Base-by-base conservation (phyloP, 2,797 vertebrate species). In the Jordanella pulchra region DNA sequence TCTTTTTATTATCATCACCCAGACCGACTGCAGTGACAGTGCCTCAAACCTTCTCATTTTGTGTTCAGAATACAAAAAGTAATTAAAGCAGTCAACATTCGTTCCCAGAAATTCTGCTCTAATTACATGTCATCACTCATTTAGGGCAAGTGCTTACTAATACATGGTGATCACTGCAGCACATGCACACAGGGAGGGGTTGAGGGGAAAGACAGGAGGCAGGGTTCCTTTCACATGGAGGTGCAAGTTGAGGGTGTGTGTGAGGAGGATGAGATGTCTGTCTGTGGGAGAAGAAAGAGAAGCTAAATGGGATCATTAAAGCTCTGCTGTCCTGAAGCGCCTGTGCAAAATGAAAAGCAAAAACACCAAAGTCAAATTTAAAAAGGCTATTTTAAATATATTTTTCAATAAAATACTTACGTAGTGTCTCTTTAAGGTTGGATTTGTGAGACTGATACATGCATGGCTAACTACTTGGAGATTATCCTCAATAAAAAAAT, bases 241-340 rank as follows among this genome's bases (percentile, higher is more conserved):
- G 9, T 30, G 73, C 75, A 78, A 71, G 74, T 60, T 55, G 64
- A 64, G 79, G 82, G 76, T 69, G 78, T 63, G 71, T 78, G 63
- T 79, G 77, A 86, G 84, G 80, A 82, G 82, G 89, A 86, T 80
- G 87, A 86, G 87, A 88, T 53, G 63, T 89, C 80, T 87, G 85
- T 71, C 82, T 83, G 87, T 72, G 61, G 84, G 85, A 86, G 87
- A 81, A 64, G 71, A 83, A 81, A 78, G 79, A 85, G 79, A 35
- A 12, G 79, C 74, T 85, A 87, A 85, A 87, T 71, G 84, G 63
- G 65, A 69, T 87, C 79, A 78, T 83, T 13, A 7, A 80, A 76
- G 86, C 78, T 77, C 82, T 71, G 35, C 28, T 56, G 35, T 77
- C 11, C 66, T 11, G 45, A 76, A 65, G 30, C 2, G 18, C 53